Base-by-base conservation (phyloP, 2,797 vertebrate species). In the Cyprinella venusta region DNA sequence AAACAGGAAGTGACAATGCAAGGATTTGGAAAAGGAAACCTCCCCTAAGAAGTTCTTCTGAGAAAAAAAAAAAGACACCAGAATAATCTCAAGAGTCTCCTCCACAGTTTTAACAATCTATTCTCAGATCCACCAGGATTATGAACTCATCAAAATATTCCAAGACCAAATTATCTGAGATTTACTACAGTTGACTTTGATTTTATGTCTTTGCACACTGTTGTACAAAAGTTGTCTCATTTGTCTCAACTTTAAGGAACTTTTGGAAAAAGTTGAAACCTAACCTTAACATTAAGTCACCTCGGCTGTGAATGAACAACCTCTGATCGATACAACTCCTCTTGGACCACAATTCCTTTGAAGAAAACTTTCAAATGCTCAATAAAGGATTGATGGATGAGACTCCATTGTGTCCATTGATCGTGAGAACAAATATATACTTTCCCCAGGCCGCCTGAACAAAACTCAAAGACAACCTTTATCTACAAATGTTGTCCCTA, bases 391-490 rank as follows among this genome's bases (percentile, higher is more conserved):
- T 67, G 33, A 38, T 67, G 19, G 36, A 67, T 70, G 68, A 70
- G 36, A 26, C 8, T 26, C 36, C 30, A 61, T 19, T 12, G n/a
- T 33, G 30, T 63, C 9, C 18, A 48, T 6, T 45, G 75, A 48
- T 18, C 45, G 24, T 19, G n/a, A 45, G 24, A 63, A 77, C 59
- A 77, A 42, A 48, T 7, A 9, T 77, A 63, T 10, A 64, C 19
- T 1, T 64, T 77, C 59, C 75, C 18, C 3, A 48, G 40, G 36
- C 19, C 7, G 26, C 36, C 13, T 4, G 4, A 59, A 56, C 33
- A 76, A 59, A 63, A 63, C 56, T 77, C 75, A 77, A 77, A 77
- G 38, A 65, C 63, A 50, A 36, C 76, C 36, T 79, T 79, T 45
- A 79, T 21, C 24, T 10, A 19, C 36, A 76, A 76, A 36, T 76